Conservation (phyloP, 1,140 invertebrate species). For the Ooceraea biroi region DNA sequence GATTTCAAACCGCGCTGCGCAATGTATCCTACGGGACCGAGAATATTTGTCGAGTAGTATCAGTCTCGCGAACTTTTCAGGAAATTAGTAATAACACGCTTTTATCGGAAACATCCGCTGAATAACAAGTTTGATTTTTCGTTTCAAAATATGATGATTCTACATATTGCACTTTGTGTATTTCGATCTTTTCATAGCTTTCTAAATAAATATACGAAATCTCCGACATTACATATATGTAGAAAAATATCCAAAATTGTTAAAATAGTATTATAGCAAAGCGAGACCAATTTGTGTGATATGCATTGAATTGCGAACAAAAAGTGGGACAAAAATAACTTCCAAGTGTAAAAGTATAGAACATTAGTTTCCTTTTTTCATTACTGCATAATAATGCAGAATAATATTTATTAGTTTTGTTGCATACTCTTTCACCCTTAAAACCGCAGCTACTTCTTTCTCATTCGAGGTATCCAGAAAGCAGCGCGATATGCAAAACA, state of each 20-base stretch:
- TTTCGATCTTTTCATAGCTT: too few relatives aligned
- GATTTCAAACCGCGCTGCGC: slow-evolving; percentile 4
- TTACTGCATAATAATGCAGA: not conserved
- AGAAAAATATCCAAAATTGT: too few relatives aligned
- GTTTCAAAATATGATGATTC: too few relatives aligned
- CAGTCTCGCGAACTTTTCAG: not conserved
- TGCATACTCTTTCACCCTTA: not conserved
- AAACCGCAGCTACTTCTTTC: not conserved
- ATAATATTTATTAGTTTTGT: slow-evolving; percentile 10
- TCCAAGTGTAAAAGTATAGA: too few relatives aligned
- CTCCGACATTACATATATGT: too few relatives aligned
- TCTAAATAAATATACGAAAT: too few relatives aligned
- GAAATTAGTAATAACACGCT: slow-evolving; percentile 8
- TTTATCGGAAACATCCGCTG: not conserved
- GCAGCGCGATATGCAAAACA: slow-evolving; percentile 26
- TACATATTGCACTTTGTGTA: too few relatives aligned
- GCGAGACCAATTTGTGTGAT: too few relatives aligned
- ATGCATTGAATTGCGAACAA: too few relatives aligned
- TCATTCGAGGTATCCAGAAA: not conserved
- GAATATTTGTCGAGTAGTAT: not conserved
- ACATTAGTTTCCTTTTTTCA: not conserved
- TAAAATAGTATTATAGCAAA: too few relatives aligned
- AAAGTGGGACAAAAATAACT: too few relatives aligned
- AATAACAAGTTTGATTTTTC: not conserved
- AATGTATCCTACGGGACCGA: not conserved